These are phyloP conservation scores for Brienomyrus brachyistius DNA, from an alignment of 2,113 vertebrate genomes.

Conservation along the genomic window DNA sequence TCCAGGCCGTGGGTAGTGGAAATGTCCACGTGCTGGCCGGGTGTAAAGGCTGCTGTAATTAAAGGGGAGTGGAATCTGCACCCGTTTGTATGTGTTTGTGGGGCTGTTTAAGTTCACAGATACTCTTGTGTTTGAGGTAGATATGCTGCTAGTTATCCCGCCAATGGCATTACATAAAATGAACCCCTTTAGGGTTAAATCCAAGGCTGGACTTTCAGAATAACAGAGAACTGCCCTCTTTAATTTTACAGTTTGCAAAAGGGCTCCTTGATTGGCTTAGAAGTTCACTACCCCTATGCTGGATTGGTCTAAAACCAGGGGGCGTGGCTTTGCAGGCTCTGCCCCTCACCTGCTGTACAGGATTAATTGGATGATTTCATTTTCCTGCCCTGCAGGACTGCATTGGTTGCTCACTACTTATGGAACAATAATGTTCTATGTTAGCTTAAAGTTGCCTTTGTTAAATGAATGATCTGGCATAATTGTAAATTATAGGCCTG, in stretches of 20 bases:
- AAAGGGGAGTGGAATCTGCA: background rate
- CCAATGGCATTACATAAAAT: background rate
- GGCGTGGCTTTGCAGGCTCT: background rate
- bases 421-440: background rate
- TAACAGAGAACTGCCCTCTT: background rate
- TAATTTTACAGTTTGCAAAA: background rate
- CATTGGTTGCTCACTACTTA: background rate
- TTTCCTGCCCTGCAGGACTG: background rate
- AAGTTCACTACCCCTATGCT: background rate
- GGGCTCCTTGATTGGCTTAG: background rate
- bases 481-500: background rate
- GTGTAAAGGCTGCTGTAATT: background rate
- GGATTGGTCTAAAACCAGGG: background rate
- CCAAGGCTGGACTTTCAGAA: background rate
- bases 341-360: background rate
- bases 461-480: background rate
- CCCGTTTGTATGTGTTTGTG: background rate
- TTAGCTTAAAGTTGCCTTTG: background rate
- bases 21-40: background rate
- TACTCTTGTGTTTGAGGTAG: background rate
- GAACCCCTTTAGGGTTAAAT: background rate
- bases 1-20: background rate
- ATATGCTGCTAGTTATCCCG: background rate
- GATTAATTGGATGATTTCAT: background rate
- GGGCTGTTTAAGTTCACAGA: conserved; percentile 1